Base-by-base conservation (phyloP, 2,113 vertebrate genomes). In the Catharus bicknelli region DNA sequence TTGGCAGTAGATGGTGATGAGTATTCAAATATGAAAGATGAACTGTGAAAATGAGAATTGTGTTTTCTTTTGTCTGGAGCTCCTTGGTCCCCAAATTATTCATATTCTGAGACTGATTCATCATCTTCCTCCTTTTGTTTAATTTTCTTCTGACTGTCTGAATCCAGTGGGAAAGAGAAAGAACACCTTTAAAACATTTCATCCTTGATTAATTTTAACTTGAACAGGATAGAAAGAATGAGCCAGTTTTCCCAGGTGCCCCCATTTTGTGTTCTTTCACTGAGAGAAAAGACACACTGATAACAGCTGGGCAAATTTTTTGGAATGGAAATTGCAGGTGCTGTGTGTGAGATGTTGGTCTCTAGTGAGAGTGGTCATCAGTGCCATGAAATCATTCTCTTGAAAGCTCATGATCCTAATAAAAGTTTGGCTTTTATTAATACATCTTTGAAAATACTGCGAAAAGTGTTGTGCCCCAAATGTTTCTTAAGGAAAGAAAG, bases 61-160 rank as follows among this genome's bases (percentile, higher is more conserved):
- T 77, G 26, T 45, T 86, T 92, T 80, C 58, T 81, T 91, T 88
- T 92, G 73, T 94, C 64, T 80, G 76, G 53, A 83, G 67, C 38
- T 88, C 55, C 83, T 90, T 87, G 47, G 48, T 84, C 58, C 58
- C 62, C 81, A 5, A 79, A 88, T 94, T 87, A 96, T 93, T 95
- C 83, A 92, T 72, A 72, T 83, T 92, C 74, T 79, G 66, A 94
- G 74, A 15, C 19, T 91, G 82, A 89, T 93, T 91, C 91, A 91
- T 88, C n/a, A 2, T 76, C 84, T 90, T 88, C 36, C 42, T 80
- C 72, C 22, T 68, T 79, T 91, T 68, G 50, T 88, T 80, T 90
- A 53, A 90, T 95, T 90, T 88, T 73, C 42, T 89, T 76, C 81
- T 89, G 36, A 50, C 59, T 93, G 20, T 69, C 64, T 94, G 58